Percentiles rank a stretch among this genome's conserved stretches.
Conservation (phyloP, 2,113 vertebrate species). For the Elaphurus davidianus region DNA sequence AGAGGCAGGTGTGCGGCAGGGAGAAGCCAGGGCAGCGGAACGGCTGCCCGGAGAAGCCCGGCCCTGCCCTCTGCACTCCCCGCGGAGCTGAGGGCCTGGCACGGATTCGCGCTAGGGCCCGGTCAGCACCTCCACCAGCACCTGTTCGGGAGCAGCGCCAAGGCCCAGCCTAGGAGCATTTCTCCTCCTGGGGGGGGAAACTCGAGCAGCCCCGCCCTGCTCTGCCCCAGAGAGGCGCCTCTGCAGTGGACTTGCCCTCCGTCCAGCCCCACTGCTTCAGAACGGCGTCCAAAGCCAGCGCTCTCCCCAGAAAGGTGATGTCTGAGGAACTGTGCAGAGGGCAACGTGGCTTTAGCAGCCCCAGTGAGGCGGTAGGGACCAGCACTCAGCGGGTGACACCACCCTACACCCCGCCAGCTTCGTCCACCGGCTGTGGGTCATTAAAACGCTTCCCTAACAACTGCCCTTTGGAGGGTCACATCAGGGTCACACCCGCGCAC, state of each 20-base stretch:
- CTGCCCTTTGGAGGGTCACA: slow-evolving; percentile 55
- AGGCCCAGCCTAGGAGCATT: background rate
- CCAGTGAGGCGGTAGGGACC: slow-evolving; percentile 53
- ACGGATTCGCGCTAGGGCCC: background rate
- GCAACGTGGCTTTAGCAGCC: slow-evolving; percentile 55
- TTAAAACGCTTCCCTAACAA: slow-evolving; percentile 74
- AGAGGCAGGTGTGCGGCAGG: background rate
- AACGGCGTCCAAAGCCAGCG: slow-evolving; percentile 29
- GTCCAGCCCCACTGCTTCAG: slow-evolving; percentile 33
- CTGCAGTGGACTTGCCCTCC: background rate
- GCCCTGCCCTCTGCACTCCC: background rate
- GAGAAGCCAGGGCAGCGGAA: background rate
- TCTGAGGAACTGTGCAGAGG: slow-evolving; percentile 53
- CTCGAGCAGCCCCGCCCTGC: background rate
- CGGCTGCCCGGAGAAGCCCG: background rate
- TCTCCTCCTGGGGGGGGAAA: background rate
- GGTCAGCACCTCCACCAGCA: background rate
- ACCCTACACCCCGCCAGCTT: slow-evolving; percentile 62
- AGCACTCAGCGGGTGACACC: slow-evolving; percentile 51
- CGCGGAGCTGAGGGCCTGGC: background rate
- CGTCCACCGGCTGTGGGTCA: slow-evolving; percentile 60
- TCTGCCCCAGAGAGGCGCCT: background rate
- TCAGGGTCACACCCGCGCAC: background rate
- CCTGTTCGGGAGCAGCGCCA: background rate
- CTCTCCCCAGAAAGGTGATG: slow-evolving; percentile 50